Conservation (phyloP, 2,797 vertebrate genomes). For the Rhinophrynus dorsalis region DNA sequence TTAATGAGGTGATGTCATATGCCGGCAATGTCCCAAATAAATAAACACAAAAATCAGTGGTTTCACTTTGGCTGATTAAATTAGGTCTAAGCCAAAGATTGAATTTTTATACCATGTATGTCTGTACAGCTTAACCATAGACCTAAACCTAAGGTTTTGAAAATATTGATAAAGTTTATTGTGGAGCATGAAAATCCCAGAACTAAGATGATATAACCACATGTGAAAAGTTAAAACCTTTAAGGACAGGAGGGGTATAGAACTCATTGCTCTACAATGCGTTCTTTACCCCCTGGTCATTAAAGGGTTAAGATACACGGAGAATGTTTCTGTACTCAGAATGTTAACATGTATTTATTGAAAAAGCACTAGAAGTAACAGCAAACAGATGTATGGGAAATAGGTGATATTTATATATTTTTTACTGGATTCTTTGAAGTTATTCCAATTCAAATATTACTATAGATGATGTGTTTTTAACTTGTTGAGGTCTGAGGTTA, state of each 20-base stretch:
- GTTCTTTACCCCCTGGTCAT: too few relatives aligned
- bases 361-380: slow-evolving; percentile 45
- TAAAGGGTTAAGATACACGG: slow-evolving; percentile 19
- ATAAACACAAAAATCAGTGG: slow-evolving; percentile 26
- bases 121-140: slow-evolving; percentile 32
- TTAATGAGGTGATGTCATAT: slow-evolving; percentile 38
- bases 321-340: slow-evolving; percentile 24
- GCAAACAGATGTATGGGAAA: slow-evolving; percentile 50
- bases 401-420: slow-evolving; percentile 38
- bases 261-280: too few relatives aligned
- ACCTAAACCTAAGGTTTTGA: slow-evolving; percentile 24
- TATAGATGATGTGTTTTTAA: slow-evolving; percentile 46
- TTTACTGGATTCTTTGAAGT: slow-evolving; percentile 45
- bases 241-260: too few relatives aligned
- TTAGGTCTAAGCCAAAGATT: slow-evolving; percentile 24
- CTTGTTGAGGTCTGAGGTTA: slow-evolving; percentile 31
- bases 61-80: slow-evolving; percentile 27
- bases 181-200: slow-evolving; percentile 37
- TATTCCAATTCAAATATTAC: slow-evolving; percentile 40
- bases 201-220: slow-evolving; percentile 39
- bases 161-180: slow-evolving; percentile 44
- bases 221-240: too few relatives aligned
- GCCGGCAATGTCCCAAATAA: slow-evolving; percentile 19
- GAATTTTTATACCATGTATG: slow-evolving; percentile 28
- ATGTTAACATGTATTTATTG: slow-evolving; percentile 46